Conservation (phyloP, 2,797 vertebrate species). For the Myripristis murdjan region DNA sequence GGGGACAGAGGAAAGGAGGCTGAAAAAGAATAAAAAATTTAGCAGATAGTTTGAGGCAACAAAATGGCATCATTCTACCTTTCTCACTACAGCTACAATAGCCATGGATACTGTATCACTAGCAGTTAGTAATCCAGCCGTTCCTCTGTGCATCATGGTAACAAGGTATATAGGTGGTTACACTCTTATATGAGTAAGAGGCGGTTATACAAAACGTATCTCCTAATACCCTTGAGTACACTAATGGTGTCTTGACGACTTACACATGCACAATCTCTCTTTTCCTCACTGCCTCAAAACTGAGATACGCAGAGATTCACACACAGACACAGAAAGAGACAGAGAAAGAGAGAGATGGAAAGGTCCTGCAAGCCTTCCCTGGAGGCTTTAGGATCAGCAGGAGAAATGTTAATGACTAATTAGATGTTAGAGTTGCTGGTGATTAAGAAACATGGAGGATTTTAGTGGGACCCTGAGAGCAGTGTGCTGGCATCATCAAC, state of each 20-base stretch:
- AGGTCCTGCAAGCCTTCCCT: conserved; percentile 74
- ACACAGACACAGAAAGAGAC: conserved; percentile 20
- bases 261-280: too few species aligned
- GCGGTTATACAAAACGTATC: too few species aligned
- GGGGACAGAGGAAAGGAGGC: too few species aligned
- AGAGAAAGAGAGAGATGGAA: conserved; percentile 46
- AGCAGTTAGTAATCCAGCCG: not conserved
- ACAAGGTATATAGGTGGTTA: not conserved
- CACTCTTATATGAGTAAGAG: too few species aligned
- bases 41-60: too few species aligned
- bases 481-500: conserved; percentile 69
- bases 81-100: too few species aligned
- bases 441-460: conserved; percentile 85
- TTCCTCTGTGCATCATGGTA: not conserved
- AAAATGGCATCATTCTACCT: too few species aligned
- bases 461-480: conserved; percentile 78
- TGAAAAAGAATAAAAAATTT: too few species aligned
- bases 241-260: too few species aligned
- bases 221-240: too few species aligned
- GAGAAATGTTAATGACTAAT: conserved; percentile 90
- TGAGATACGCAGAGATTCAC: conserved; percentile 31
- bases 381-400: conserved; percentile 78
- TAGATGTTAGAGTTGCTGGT: conserved; percentile 85
- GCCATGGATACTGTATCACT: not conserved
- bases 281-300: conserved; percentile 9